Conservation (phyloP, 2,888 invertebrate genomes). For the Epinotia bilunana region DNA sequence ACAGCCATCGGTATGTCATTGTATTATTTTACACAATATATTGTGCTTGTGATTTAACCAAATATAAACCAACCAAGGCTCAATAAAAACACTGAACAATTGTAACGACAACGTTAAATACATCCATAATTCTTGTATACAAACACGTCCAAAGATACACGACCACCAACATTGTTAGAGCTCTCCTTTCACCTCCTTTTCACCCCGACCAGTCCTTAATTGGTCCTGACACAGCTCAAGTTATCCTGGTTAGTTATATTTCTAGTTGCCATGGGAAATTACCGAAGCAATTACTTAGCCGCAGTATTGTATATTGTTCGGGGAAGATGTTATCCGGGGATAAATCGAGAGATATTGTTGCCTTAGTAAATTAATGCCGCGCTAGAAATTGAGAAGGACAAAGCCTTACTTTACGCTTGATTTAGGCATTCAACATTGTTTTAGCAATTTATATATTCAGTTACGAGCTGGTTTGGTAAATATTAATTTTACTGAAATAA, state of each 20-base stretch:
- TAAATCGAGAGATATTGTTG: conserved; percentile 38
- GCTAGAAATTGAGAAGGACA: conserved; percentile 14
- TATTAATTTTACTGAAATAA: no score
- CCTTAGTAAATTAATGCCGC: conserved; percentile 29
- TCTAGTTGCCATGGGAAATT: conserved; percentile 45
- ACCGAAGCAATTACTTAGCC: conserved; percentile 41
- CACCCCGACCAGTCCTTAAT: conserved; percentile 24
- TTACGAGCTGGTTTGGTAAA: not conserved
- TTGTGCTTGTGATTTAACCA: not conserved
- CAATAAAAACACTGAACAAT: conserved; percentile 26
- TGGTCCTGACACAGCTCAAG: conserved; percentile 35
- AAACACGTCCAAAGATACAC: conserved; percentile 27
- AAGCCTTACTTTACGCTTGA: not conserved
- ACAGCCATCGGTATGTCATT: no score
- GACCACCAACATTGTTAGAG: conserved; percentile 13
- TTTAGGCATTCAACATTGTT: conserved; percentile 2
- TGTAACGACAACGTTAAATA: conserved; percentile 30
- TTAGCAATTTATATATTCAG: not conserved
- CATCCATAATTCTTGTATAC: conserved; percentile 26
- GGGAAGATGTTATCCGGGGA: conserved; percentile 41
- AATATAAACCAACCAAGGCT: conserved; percentile 2
- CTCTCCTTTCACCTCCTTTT: conserved; percentile 9
- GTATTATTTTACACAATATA: not conserved
- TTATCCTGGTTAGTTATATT: conserved; percentile 34
- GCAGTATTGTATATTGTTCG: conserved; percentile 42